Evolutionary conservation across 2,888 invertebrate species (phyloP), one percentile per base, ranked within the genome.

Genomic region (Drosophila cyrtoloma): DNA sequence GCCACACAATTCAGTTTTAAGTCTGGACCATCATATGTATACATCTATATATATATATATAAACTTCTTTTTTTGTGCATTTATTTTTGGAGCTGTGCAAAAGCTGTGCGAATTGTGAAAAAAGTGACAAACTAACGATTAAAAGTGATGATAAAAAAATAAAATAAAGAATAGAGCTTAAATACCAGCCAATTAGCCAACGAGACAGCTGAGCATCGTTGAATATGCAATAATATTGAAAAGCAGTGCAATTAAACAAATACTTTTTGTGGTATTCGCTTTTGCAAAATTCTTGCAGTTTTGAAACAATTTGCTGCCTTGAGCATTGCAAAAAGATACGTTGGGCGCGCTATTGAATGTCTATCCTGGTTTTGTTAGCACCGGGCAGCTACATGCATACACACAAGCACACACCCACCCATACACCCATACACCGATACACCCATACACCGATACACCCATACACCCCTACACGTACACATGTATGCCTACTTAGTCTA

Each of bases 261-360:
- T n/a, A 12, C 3, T 37, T 53, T 47, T 5, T 44, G 33, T 53
- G 22, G 16, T 2, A 47, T 10, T 44, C 51, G 16, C 22, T 39
- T 57, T 69, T 14, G 14, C 19, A 44, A 51, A 50, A 51, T 44
- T 35, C 51, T 26, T 26, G 47, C 47, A 47, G 47, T 70, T 47
- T 28, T 59, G 75, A 75, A 79, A 76, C 76, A 79, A 76, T 79
- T 79, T 79, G 78, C 79, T 60, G 73, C 52, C 57, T 73, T 67
- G 57, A 16, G 61, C 33, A 53, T 58, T 62, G 72, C 63, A 56
- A 64, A 61, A 63, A 28, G 42, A 44, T 60, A 44, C 65, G 71
- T 71, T 75, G 70, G 77, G 80, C 79, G 80, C 79, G 79, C 68
- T 57, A 39, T 67, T 67, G 67, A 58, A 69, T 39, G 61, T 37